phyloP scores from a whole-genome alignment of 2,113 vertebrate species.

The Epinephelus cyanopodus region DNA sequence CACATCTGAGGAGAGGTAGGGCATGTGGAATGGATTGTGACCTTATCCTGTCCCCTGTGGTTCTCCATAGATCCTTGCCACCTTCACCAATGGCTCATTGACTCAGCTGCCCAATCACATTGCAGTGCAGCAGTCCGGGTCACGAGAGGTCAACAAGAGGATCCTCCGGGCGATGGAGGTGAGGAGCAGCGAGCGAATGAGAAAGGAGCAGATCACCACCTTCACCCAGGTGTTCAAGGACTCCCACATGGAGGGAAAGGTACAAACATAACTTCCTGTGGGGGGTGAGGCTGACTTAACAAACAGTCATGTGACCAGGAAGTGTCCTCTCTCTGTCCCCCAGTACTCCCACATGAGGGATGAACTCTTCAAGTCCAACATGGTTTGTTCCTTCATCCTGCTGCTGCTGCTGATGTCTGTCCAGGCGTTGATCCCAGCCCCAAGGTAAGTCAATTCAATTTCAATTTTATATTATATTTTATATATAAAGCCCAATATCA shows the following conservation, averaged over 20 bases:
- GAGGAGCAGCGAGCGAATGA: conserved; percentile 80
- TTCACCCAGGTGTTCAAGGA: conserved; percentile 81
- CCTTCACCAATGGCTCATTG: conserved; percentile 73
- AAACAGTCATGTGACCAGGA: not conserved
- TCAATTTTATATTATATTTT: too few relatives aligned
- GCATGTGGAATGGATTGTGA: not conserved
- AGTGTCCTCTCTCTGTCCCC: not conserved
- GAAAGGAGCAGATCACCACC: conserved; percentile 77
- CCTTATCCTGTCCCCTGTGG: not conserved
- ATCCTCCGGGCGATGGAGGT: conserved; percentile 77
- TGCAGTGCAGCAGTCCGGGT: conserved; percentile 45
- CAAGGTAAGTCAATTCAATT: conserved; percentile 72
- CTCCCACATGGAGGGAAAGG: conserved; percentile 78
- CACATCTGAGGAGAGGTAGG: not conserved
- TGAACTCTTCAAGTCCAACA: conserved; percentile 95
- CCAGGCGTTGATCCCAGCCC: conserved; percentile 90
- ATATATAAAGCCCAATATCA: too few relatives aligned
- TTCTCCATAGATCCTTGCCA: conserved; percentile 74
- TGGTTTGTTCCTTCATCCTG: conserved; percentile 94
- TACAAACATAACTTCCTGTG: conserved; percentile 3
- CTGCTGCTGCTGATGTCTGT: conserved; percentile 91
- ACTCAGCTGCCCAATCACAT: conserved; percentile 71
- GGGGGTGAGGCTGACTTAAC: not conserved
- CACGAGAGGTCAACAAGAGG: conserved; percentile 76
- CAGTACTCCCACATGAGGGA: conserved; percentile 97